Evolutionary conservation across 2,113 vertebrate species (phyloP), one percentile per base, ranked within the genome.

Genomic region (Sapajus apella): DNA sequence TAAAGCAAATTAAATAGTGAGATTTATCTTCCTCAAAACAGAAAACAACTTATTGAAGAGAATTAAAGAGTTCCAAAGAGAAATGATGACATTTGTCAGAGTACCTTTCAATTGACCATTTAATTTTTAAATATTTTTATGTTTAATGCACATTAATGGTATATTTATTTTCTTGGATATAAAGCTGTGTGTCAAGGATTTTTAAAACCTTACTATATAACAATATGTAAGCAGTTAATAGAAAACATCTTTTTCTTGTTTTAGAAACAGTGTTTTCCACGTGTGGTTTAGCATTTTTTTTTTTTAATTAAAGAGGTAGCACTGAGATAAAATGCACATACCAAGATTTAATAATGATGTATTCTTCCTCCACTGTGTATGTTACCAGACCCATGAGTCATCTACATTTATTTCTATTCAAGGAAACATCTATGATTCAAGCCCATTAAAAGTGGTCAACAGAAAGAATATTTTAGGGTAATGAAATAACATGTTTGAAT

Each of bases 101-200:
- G 18, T 87, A 73, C 21, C 70, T 58, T 82, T 92, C 37, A 43
- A 40, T 10, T 40, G 35, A 68, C 3, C 35, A 73, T 12, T 70
- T 73, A 37, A 61, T 80, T 89, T 77, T 50, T 79, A 58, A 40
- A 27, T 68, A 68, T 35, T 68, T 68, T 32, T 16, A 68, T 68
- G 14, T 77, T 77, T 77, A 32, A 83, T 55, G 5, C 47, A 52
- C 50, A 5, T 27, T 64, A 82, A 43, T 50, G 40, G 21, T 18
- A n/a, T 87, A 11, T 43, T 79, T 81, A 93, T 91, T 94, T 94
- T 58, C 56, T 95, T 90, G 70, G 11, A 73, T 40, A 84, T 2
- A 97, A 88, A 45, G 8, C 14, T 93, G 6, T 80, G 45, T 86
- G 12, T 45, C 82, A 90, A 84, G 20, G 14, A 87, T 14, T 90